A percentile compares a stretch with the other conserved stretches of the same genome.
These are phyloP conservation scores for Melanogrammus aeglefinus DNA, from an alignment of 2,797 vertebrate species.

Conservation along the genomic window DNA sequence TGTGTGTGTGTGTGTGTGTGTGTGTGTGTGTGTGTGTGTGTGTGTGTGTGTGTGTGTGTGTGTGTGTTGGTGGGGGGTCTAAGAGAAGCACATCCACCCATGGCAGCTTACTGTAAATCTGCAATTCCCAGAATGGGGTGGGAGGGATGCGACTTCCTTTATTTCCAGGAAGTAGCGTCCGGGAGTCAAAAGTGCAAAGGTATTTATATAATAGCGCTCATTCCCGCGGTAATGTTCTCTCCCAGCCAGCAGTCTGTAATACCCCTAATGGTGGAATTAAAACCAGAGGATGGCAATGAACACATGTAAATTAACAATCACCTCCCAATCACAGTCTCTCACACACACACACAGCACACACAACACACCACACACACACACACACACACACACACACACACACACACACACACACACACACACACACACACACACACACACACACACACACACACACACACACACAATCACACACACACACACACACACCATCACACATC, in stretches of 20 bases:
- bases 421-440: too few species aligned
- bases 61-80: conserved; percentile 18
- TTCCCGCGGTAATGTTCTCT: conserved; percentile 66
- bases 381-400: conserved; percentile 14
- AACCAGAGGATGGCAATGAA: conserved; percentile 64
- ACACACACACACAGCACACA: conserved; percentile 5
- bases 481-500: conserved; percentile 3
- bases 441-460: not conserved
- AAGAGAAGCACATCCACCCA: conserved; percentile 67
- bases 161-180: conserved; percentile 73
- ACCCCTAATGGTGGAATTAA: conserved; percentile 70
- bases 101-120: conserved; percentile 74
- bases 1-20: conserved; percentile 18
- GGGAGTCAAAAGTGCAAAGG: conserved; percentile 79
- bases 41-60: too few species aligned
- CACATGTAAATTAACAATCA: conserved; percentile 70
- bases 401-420: conserved; percentile 1
- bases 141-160: conserved; percentile 59
- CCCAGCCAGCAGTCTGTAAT: conserved; percentile 56
- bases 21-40: too few species aligned
- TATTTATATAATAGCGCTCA: conserved; percentile 81
- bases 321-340: conserved; percentile 39
- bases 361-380: conserved; percentile 3
- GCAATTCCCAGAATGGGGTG: conserved; percentile 60
- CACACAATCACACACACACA: conserved; percentile 6